Conservation (phyloP, 2,113 vertebrate species). For the Smithornis capensis region DNA sequence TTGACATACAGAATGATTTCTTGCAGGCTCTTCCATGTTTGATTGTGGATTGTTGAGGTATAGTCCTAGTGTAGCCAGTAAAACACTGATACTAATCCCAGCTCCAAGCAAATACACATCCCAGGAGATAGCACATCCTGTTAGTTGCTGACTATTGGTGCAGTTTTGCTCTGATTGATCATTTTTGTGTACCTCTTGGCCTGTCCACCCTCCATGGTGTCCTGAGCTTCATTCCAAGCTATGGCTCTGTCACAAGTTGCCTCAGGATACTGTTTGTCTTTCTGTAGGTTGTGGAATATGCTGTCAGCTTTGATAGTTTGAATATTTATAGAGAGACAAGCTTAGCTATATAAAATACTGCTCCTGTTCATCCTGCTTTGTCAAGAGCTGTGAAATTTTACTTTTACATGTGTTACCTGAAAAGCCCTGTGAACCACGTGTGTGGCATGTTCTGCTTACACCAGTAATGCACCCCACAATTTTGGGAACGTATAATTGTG, state of each 20-base stretch:
- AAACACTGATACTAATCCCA: neutral
- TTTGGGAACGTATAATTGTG: neutral
- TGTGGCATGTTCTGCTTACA: rapidly evolving
- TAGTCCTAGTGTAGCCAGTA: neutral
- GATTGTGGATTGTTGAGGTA: neutral
- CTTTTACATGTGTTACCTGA: neutral
- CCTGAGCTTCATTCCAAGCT: neutral
- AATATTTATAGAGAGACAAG: neutral
- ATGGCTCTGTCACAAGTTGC: rapidly evolving
- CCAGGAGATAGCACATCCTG: neutral
- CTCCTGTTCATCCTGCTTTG: neutral
- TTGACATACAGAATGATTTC: neutral
- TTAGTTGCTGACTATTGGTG: neutral
- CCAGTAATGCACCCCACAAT: neutral
- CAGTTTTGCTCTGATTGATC: neutral
- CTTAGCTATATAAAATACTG: neutral
- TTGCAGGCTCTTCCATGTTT: neutral
- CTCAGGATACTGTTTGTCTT: neutral
- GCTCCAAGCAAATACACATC: neutral
- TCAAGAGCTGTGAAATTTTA: neutral
- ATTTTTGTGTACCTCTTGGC: neutral
- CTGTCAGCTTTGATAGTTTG: neutral
- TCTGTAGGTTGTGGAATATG: neutral
- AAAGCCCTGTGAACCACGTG: neutral
- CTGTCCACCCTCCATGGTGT: neutral